These are phyloP conservation scores for Gyrodactylus bullatarudis DNA, from an alignment of 1,140 invertebrate species.

Conservation along the genomic window DNA sequence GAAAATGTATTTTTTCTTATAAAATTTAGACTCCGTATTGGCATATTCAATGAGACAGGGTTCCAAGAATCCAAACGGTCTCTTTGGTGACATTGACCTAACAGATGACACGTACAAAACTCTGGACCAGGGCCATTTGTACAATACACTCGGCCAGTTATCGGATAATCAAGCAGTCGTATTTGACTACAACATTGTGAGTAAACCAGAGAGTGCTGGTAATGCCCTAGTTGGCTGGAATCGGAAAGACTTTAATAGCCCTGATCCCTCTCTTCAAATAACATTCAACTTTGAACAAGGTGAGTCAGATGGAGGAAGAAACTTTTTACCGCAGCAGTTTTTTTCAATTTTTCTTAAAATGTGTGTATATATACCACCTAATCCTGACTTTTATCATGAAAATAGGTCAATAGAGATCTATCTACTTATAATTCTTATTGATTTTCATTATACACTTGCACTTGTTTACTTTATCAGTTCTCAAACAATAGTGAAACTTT, in stretches of 20 bases:
- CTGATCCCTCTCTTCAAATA: neutral
- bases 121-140: neutral
- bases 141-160: neutral
- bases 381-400: too few species aligned
- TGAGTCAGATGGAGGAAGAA: too few species aligned
- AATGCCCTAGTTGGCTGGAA: neutral
- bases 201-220: neutral
- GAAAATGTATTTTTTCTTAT: neutral
- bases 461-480: too few species aligned
- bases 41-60: neutral
- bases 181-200: too few species aligned
- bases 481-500: too few species aligned
- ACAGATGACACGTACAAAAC: neutral
- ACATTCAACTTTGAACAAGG: neutral
- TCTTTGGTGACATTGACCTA: neutral
- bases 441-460: too few species aligned
- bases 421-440: too few species aligned
- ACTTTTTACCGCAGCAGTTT: too few species aligned
- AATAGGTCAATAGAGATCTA: too few species aligned
- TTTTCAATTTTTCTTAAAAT: too few species aligned
- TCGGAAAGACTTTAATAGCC: neutral
- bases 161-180: neutral
- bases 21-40: neutral
- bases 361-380: too few species aligned
- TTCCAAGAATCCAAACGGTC: neutral